A percentile compares a stretch with the other conserved stretches of the same genome.
Evolutionary conservation across 1,140 invertebrate genomes (phyloP).

Genomic region (Drosophila triauraria): DNA sequence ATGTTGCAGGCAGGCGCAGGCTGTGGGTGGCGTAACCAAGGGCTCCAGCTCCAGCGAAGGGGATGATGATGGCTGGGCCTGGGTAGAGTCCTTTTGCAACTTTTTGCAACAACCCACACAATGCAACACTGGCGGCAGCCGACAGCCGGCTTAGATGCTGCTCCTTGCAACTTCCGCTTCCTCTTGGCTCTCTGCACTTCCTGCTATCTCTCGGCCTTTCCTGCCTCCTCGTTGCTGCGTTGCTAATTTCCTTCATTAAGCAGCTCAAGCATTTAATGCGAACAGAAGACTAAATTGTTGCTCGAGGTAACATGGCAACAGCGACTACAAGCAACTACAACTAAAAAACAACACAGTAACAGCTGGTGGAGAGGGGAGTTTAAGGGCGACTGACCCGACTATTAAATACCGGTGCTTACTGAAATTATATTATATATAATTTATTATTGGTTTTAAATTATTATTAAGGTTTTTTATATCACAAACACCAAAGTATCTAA

Average conservation of each 20-base stretch:
- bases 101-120: slow-evolving; percentile 24
- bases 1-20: slow-evolving; percentile 15
- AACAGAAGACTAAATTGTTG: slow-evolving; percentile 72
- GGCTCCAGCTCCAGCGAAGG: neutral
- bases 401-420: neutral
- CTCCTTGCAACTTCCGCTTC: slow-evolving; percentile 32
- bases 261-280: slow-evolving; percentile 71
- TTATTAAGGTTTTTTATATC: too few species aligned
- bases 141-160: slow-evolving; percentile 24
- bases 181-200: neutral
- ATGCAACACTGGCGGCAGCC: slow-evolving; percentile 28
- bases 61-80: neutral
- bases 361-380: neutral
- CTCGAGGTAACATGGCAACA: slow-evolving; percentile 44
- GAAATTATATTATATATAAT: too few species aligned
- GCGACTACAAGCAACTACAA: slow-evolving; percentile 24
- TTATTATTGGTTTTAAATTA: too few species aligned
- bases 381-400: neutral
- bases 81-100: slow-evolving; percentile 16
- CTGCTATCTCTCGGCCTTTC: neutral
- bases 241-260: slow-evolving; percentile 79
- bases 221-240: slow-evolving; percentile 19
- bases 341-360: slow-evolving; percentile 6
- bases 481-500: too few species aligned
- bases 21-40: neutral